Evolutionary conservation across 1,140 invertebrate genomes (phyloP).

Genomic region (Drosophila prosaltans): DNA sequence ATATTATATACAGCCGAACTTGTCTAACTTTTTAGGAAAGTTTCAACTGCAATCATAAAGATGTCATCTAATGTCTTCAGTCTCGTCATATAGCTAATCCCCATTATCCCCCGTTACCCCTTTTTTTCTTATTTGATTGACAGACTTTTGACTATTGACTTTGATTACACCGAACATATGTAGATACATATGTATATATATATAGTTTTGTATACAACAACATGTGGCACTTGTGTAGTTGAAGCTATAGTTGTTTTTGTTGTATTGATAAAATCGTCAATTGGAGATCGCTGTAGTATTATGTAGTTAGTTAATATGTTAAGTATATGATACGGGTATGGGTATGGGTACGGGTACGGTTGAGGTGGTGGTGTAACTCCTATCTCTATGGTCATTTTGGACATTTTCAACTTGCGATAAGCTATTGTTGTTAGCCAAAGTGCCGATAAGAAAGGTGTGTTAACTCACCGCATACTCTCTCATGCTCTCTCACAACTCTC

Average conservation of each 20-base stretch:
- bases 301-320: background rate
- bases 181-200: background rate
- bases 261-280: slow-evolving; percentile 7
- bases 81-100: background rate
- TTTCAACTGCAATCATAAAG: background rate
- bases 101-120: too few species aligned
- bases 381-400: slow-evolving; percentile 34
- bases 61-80: background rate
- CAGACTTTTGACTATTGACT: slow-evolving; percentile 9
- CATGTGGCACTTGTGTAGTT: background rate
- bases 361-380: slow-evolving; percentile 3
- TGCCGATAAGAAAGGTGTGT: slow-evolving; percentile 52
- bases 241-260: too few species aligned
- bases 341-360: background rate
- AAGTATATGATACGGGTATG: background rate
- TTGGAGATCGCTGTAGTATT: background rate
- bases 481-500: background rate
- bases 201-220: background rate
- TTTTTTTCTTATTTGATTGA: background rate
- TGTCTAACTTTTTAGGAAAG: too few species aligned
- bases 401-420: slow-evolving; percentile 48
- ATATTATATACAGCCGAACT: too few species aligned
- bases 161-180: background rate
- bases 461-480: slow-evolving; percentile 12
- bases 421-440: slow-evolving; percentile 20